Base-by-base conservation (phyloP, 2,888 invertebrate species). In the Molanna angustata region DNA sequence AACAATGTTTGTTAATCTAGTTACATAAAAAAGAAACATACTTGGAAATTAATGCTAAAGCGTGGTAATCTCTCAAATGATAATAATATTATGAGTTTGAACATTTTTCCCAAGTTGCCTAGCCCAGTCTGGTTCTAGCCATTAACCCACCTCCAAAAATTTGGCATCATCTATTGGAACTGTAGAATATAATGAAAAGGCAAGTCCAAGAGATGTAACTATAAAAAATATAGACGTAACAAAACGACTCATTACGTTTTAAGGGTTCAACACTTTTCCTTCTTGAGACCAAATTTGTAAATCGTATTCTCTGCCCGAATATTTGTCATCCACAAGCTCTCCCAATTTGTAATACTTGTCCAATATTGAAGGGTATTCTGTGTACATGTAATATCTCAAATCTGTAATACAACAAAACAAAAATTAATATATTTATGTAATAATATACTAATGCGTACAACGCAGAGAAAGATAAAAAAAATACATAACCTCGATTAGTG, bases 321-420 rank as follows among this genome's bases (percentile, higher is more conserved):
- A 67, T 32, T 79, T 71, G 0, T 66, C 64, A 48, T 81, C 78
- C 7, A 86, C 60, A 35, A 71, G 66, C 71, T 89, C 88, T 49
- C 87, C 87, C 20, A 86, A 62, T 61, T 71, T 70, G 67, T 90
- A 90, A 68, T 84, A 90, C 43, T 78, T 73, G 61, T 88, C 82
- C 57, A 90, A 71, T 22, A 84, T 65, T 64, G 70, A 76, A 45
- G 86, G 85, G 67, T 74, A 84, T 59, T 86, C 83, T 50, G 83
- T 75, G 68, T 77, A 73, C 69, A 86, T 79, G 65, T 84, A 84
- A 62, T 80, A 73, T 57, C 90, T 83, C 64, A 84, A 85, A 70
- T 85, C 90, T 90, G 72, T 22, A 77, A 76, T n/a, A 56, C 50
- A 56, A 57, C 56, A 57, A 58, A 45, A 45, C 46, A 54, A 17